A percentile compares a stretch with the other conserved stretches of the same genome.
phyloP scores from a whole-genome alignment of 2,797 vertebrate genomes.

The Gadopsis marmoratus region DNA sequence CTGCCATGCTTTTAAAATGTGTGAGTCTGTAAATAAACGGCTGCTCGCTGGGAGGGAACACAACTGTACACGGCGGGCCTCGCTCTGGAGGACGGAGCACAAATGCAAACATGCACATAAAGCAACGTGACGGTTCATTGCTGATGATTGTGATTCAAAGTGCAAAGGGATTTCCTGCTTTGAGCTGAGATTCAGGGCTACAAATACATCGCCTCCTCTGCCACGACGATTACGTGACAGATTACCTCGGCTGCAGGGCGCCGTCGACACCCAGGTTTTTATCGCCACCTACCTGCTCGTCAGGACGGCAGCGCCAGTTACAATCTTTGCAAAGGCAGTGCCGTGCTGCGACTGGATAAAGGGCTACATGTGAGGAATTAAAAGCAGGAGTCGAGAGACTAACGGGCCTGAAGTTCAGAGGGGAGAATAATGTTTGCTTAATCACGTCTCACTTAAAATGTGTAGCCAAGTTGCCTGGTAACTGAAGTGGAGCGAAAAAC shows the following conservation, averaged over 20 bases:
- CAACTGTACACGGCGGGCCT: conserved; percentile 10
- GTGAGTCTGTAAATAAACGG: conserved; percentile 77
- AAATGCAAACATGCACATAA: conserved; percentile 32
- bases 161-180: conserved; percentile 39
- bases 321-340: conserved; percentile 33
- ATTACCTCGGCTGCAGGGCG: conserved; percentile 31
- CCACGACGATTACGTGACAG: conserved; percentile 25
- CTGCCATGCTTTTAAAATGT: conserved; percentile 65
- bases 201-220: conserved; percentile 39
- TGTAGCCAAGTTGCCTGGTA: conserved; percentile 68
- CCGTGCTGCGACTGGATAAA: conserved; percentile 34
- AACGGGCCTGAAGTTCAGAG: conserved; percentile 26
- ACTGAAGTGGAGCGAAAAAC: conserved; percentile 42
- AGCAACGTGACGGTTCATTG: conserved; percentile 39
- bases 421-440: conserved; percentile 36
- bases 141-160: conserved; percentile 44
- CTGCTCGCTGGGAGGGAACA: conserved; percentile 16
- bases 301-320: conserved; percentile 15
- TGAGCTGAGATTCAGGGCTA: conserved; percentile 35
- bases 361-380: conserved; percentile 34
- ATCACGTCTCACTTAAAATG: conserved; percentile 40
- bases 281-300: not conserved
- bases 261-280: conserved; percentile 28
- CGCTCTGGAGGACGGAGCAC: conserved; percentile 5
- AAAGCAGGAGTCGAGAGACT: conserved; percentile 20